Conservation (phyloP, 2,113 vertebrate species). For the Macaca nemestrina region DNA sequence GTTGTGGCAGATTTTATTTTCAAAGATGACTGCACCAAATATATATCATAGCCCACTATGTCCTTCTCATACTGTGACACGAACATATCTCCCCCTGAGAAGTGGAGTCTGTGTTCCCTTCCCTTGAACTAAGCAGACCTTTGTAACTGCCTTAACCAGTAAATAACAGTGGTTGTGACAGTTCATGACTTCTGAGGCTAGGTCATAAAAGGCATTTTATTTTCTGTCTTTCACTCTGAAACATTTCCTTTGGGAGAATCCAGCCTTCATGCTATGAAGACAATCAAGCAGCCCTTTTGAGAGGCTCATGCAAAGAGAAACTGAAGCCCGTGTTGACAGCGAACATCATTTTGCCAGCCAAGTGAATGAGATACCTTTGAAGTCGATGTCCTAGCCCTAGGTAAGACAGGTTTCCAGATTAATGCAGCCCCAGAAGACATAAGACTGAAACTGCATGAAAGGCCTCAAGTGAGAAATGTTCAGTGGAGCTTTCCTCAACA, state of each 20-base stretch:
- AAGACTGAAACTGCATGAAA: not conserved
- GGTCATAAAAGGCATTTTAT: not conserved
- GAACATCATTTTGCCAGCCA: not conserved
- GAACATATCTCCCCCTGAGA: not conserved
- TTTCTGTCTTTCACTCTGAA: not conserved
- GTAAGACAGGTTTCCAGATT: not conserved
- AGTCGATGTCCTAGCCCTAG: not conserved
- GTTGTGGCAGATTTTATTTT: not conserved
- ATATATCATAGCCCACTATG: not conserved
- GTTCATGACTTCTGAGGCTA: not conserved
- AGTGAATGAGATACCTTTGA: not conserved
- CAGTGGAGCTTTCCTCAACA: not conserved
- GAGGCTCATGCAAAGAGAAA: not conserved
- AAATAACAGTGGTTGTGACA: not conserved
- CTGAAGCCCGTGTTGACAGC: not conserved
- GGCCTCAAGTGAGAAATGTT: not conserved
- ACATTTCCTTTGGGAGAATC: not conserved
- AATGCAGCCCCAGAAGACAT: not conserved
- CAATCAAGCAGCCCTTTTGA: not conserved
- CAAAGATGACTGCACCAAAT: not conserved
- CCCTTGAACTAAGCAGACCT: not conserved
- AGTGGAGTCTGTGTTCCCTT: not conserved
- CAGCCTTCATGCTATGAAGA: not conserved
- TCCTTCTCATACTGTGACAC: not conserved
- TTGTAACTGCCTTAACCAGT: not conserved